phyloP scores from a whole-genome alignment of 1,140 invertebrate genomes.

The Bombus affinis region DNA sequence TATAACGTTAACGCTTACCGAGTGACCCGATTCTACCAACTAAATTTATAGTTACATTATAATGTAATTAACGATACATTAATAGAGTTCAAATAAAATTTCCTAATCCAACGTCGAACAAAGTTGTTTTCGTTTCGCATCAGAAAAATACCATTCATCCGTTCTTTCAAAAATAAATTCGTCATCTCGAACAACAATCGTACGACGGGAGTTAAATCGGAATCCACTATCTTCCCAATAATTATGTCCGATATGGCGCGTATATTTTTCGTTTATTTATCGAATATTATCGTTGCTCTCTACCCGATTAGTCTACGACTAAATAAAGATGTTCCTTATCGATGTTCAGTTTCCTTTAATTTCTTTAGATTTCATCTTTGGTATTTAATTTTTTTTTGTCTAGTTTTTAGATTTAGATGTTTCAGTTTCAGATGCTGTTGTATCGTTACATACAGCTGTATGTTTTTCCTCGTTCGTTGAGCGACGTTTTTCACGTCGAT shows the following conservation, averaged over 20 bases:
- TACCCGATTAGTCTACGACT: not conserved
- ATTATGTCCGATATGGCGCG: not conserved
- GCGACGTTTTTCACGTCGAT: constrained; percentile 30
- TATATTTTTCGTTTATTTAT: not conserved
- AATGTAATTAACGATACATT: not conserved
- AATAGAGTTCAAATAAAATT: not conserved
- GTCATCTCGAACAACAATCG: not conserved
- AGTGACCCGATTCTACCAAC: not conserved
- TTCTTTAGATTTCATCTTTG: no score
- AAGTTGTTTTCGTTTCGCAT: not conserved
- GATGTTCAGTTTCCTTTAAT: constrained; percentile 1
- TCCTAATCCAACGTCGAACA: not conserved
- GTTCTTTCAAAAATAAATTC: not conserved
- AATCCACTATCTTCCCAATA: not conserved
- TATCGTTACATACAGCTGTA: no score
- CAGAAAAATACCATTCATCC: not conserved
- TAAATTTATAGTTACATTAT: not conserved
- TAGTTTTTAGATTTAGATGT: no score
- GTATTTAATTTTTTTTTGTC: no score
- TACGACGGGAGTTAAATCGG: not conserved
- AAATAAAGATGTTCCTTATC: not conserved
- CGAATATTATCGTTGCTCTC: not conserved
- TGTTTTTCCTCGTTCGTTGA: not conserved
- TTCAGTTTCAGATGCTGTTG: not conserved
- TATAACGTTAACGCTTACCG: no score